Base-by-base conservation (phyloP, 2,113 vertebrate genomes). In the Osmerus mordax region DNA sequence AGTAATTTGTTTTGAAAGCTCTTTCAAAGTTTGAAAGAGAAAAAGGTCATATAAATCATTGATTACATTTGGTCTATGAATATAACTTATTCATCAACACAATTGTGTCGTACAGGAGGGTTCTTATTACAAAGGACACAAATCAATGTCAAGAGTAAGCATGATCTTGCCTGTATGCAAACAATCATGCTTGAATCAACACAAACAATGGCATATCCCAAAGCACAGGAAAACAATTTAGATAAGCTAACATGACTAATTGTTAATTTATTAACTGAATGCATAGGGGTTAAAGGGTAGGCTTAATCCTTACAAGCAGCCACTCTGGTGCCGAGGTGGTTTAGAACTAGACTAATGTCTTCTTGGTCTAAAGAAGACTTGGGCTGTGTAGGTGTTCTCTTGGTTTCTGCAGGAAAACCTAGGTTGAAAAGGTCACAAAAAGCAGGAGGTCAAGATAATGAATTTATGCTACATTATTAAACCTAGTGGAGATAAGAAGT, bases 201-300 rank as follows among this genome's bases (percentile, higher is more conserved):
- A 60, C 28, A 66, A 59, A 19, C 15, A 29, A 29, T 12, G 25
- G 36, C 32, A 53, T 62, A 11, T 62, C 23, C 41, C 29, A 59
- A 47, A 14, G 16, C 3, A 23, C 41, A 28, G 29, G 18, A 72
- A 51, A 29, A 12, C 36, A 69, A 78, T 69, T 59, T 66, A 54
- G 52, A 62, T 77, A 72, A 77, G 41, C 62, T 63, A 73, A 66
- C 76, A 73, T 1, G 52, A 41, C 62, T 69, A 56, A 18, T 65
- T 69, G 56, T 65, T 58, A 23, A 72, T 61, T 36, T 72, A 29
- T 36, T 47, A 72, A 54, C n/a, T 36, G 25, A 51, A 65, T 65
- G 41, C 32, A 51, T 28, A 21, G 9, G 64, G 32, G 64, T 65
- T 41, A 65, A 65, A 65, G 65, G 32, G 13, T 66, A 56, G 41